These are phyloP conservation scores for Gephyroberyx darwinii DNA, from an alignment of 2,797 vertebrate genomes.

Conservation along the genomic window DNA sequence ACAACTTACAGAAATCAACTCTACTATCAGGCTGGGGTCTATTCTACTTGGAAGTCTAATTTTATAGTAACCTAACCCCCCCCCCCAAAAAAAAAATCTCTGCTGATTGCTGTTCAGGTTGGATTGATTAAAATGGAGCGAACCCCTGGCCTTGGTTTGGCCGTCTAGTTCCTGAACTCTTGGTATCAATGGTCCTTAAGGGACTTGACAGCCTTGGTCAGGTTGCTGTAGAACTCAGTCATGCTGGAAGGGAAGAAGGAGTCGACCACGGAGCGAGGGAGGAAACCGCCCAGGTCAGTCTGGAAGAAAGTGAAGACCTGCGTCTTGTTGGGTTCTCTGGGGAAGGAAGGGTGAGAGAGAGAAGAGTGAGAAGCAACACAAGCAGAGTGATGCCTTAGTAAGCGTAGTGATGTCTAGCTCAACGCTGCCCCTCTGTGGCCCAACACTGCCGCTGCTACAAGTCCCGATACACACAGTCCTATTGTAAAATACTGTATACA, in stretches of 20 bases:
- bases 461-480: too few relatives aligned
- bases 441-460: background rate
- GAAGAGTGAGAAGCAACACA: background rate
- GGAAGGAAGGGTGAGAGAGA: background rate
- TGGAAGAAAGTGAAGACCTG: slow-evolving; percentile 93
- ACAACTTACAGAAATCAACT: slow-evolving; percentile 8
- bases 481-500: too few relatives aligned
- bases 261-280: slow-evolving; percentile 92
- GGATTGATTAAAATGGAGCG: slow-evolving; percentile 21
- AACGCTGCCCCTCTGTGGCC: slow-evolving; percentile 43
- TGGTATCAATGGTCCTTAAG: slow-evolving; percentile 72
- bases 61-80: background rate
- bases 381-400: background rate
- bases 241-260: slow-evolving; percentile 95
- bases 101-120: slow-evolving; percentile 11
- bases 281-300: slow-evolving; percentile 91
- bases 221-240: slow-evolving; percentile 89
- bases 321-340: slow-evolving; percentile 89
- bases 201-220: slow-evolving; percentile 85
- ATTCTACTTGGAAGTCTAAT: background rate
- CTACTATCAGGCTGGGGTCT: slow-evolving; percentile 4
- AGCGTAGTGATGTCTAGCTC: slow-evolving; percentile 1
- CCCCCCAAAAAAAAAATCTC: background rate
- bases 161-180: background rate
- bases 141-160: slow-evolving; percentile 11